Conservation (phyloP, 2,797 vertebrate genomes). For the Malurus leucopterus region DNA sequence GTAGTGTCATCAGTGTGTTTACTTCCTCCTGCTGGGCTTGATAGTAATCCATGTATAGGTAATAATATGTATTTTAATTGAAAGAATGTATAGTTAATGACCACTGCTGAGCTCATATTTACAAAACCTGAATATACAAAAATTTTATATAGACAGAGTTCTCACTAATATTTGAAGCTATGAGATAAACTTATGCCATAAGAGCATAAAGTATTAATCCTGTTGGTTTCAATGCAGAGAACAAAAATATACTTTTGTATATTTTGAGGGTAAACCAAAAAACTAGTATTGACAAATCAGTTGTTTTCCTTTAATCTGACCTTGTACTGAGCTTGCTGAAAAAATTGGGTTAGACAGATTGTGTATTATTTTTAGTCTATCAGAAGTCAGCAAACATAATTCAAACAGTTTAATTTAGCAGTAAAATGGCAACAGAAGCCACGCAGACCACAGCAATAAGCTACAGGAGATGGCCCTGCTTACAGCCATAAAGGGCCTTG, state of each 20-base stretch:
- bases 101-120: neutral
- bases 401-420: neutral
- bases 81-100: neutral
- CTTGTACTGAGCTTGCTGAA: neutral
- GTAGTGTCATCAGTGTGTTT: neutral
- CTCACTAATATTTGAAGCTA: neutral
- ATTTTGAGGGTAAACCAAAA: neutral
- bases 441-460: neutral
- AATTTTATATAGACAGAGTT: neutral
- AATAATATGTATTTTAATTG: slow-evolving; percentile 37
- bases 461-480: neutral
- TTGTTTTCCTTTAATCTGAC: neutral
- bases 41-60: neutral
- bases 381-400: neutral
- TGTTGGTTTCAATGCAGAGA: neutral
- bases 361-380: neutral
- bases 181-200: neutral
- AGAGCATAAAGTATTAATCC: neutral
- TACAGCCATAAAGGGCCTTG: neutral
- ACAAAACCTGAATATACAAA: neutral
- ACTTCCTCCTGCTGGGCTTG: neutral
- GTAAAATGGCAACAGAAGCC: neutral
- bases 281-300: neutral
- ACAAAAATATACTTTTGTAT: neutral
- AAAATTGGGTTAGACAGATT: neutral